These are phyloP conservation scores for Erinaceus europaeus DNA, from an alignment of 2,113 vertebrate genomes.

Conservation along the genomic window DNA sequence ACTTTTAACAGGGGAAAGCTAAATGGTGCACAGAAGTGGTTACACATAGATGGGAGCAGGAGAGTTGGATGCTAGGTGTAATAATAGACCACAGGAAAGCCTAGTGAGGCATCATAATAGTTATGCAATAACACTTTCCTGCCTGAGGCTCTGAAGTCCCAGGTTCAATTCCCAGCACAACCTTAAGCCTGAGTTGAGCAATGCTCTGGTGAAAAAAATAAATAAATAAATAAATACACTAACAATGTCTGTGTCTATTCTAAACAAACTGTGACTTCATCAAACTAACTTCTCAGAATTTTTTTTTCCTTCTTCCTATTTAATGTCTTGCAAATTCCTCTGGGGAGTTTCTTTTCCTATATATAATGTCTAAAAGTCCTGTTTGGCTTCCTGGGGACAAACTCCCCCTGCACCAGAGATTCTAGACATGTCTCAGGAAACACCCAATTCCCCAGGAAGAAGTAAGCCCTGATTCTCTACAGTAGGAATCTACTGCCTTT, in stretches of 20 bases:
- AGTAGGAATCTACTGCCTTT: neutral
- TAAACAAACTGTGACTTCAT: slow-evolving; percentile 17
- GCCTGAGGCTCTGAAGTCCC: too few species aligned
- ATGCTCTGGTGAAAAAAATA: too few species aligned
- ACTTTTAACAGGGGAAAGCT: too few species aligned
- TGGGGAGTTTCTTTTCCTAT: slow-evolving; percentile 29
- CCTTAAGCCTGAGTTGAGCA: too few species aligned
- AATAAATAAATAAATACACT: too few species aligned
- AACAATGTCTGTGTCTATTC: neutral
- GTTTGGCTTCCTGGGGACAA: neutral
- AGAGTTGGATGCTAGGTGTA: neutral
- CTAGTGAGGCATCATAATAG: too few species aligned
- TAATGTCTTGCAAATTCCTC: slow-evolving; percentile 10
- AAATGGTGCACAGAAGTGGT: neutral
- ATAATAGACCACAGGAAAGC: neutral
- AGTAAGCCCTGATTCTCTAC: neutral
- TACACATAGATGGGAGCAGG: neutral
- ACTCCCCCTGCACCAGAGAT: neutral
- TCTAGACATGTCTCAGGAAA: neutral
- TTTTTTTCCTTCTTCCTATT: neutral
- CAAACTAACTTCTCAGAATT: slow-evolving; percentile 26
- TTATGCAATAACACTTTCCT: too few species aligned
- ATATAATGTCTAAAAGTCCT: neutral
- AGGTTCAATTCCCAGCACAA: too few species aligned
- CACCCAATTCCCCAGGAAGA: neutral